These are phyloP conservation scores for Regulus satrapa DNA, from an alignment of 2,113 vertebrate genomes.

Conservation along the genomic window DNA sequence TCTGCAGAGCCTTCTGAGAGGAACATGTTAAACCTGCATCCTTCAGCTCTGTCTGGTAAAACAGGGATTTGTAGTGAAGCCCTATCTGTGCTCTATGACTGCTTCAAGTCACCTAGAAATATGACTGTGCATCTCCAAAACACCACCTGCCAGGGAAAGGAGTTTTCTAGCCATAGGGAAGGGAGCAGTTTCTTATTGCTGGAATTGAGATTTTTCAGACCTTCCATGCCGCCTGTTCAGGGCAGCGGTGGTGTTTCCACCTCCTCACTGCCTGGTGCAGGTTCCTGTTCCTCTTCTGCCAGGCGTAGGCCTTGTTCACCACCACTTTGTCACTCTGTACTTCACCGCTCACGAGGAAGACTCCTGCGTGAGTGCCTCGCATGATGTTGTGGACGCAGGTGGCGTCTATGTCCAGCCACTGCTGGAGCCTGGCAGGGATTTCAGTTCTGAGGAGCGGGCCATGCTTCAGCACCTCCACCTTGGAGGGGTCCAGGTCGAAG, in stretches of 20 bases:
- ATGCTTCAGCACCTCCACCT: conserved; percentile 78
- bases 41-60: not conserved
- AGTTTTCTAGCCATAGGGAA: conserved; percentile 20
- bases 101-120: not conserved
- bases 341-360: conserved; percentile 76
- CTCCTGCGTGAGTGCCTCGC: conserved; percentile 64
- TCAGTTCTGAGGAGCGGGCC: conserved; percentile 75
- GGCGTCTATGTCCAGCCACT: conserved; percentile 82
- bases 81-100: not conserved
- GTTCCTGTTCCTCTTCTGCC: conserved; percentile 77
- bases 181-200: not conserved
- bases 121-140: not conserved
- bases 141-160: not conserved
- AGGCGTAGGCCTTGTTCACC: conserved; percentile 79
- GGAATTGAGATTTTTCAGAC: not conserved
- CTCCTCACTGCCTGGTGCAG: conserved; percentile 73
- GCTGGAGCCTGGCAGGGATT: conserved; percentile 70
- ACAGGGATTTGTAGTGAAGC: not conserved
- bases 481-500: conserved; percentile 73
- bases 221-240: conserved; percentile 38
- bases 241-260: conserved; percentile 80
- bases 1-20: not conserved
- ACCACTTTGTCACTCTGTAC: conserved; percentile 75
- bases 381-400: conserved; percentile 83
- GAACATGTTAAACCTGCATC: not conserved